These are phyloP conservation scores for Meles meles DNA, from an alignment of 2,113 vertebrate species.

Conservation along the genomic window DNA sequence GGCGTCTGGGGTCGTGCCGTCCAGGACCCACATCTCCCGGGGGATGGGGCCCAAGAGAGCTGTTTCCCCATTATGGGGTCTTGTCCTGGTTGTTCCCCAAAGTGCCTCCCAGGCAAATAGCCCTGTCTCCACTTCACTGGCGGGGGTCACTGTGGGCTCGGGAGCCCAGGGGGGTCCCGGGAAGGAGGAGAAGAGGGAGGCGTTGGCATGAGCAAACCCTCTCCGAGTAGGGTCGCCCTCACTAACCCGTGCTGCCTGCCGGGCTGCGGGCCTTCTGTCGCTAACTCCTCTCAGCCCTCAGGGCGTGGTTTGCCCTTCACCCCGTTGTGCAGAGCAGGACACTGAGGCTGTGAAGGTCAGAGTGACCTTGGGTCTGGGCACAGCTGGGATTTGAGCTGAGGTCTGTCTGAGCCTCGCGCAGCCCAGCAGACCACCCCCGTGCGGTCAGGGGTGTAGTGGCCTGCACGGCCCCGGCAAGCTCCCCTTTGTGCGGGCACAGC, in stretches of 20 bases:
- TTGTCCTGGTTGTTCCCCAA: too few relatives aligned
- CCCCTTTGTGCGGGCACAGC: not conserved
- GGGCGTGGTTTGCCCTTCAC: fast-evolving
- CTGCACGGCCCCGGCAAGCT: fast-evolving
- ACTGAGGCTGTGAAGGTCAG: not conserved
- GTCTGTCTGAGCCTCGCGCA: fast-evolving
- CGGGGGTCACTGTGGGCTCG: not conserved
- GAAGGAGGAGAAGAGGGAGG: too few relatives aligned
- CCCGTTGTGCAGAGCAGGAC: not conserved
- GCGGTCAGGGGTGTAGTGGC: not conserved
- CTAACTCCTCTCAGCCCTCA: fast-evolving
- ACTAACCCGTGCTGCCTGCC: fast-evolving
- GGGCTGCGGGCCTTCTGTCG: fast-evolving
- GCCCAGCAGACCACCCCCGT: fast-evolving
- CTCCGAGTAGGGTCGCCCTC: fast-evolving
- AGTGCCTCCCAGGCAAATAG: not conserved
- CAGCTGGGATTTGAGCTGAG: not conserved
- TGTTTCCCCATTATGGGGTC: fast-evolving
- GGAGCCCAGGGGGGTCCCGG: not conserved
- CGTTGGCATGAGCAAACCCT: fast-evolving
- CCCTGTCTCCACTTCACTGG: too few relatives aligned
- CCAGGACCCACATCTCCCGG: not conserved
- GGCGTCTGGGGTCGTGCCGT: not conserved
- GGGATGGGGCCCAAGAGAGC: not conserved
- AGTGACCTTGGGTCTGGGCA: not conserved